Conservation (phyloP, 2,888 invertebrate species). For the Megalurothrips usitatus region DNA sequence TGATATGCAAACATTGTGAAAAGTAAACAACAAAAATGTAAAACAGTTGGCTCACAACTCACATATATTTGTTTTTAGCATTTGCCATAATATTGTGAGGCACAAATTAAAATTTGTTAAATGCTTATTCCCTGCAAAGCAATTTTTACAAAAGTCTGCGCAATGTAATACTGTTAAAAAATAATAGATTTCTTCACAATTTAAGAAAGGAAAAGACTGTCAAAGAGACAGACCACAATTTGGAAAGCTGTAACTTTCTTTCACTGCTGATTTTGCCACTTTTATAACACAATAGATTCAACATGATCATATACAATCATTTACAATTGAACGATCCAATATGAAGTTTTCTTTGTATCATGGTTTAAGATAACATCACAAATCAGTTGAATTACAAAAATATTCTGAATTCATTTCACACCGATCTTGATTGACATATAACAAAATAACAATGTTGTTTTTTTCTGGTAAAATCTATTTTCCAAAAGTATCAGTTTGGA, state of each 20-base stretch:
- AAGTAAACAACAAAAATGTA: not conserved
- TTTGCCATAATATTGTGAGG: not conserved
- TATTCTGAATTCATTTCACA: not conserved
- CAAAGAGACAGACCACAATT: not conserved
- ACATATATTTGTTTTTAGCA: too few relatives aligned
- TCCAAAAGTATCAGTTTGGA: too few relatives aligned
- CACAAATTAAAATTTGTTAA: not conserved
- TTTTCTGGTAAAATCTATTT: too few relatives aligned
- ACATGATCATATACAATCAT: too few relatives aligned
- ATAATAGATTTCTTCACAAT: not conserved
- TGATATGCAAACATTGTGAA: not conserved
- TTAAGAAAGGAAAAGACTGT: not conserved
- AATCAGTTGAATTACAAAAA: not conserved
- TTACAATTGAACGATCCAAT: not conserved
- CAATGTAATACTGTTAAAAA: not conserved
- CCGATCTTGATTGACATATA: not conserved
- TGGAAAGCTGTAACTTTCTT: not conserved
- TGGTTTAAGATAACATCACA: not conserved
- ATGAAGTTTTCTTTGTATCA: not conserved
- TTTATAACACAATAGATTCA: not conserved
- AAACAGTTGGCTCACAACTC: not conserved
- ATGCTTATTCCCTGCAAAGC: not conserved
- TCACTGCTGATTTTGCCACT: too few relatives aligned
- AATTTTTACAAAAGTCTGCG: not conserved
- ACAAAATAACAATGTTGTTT: not conserved